These are phyloP conservation scores for Erythrolamprus reginae DNA, from an alignment of 2,113 vertebrate genomes.

Conservation along the genomic window DNA sequence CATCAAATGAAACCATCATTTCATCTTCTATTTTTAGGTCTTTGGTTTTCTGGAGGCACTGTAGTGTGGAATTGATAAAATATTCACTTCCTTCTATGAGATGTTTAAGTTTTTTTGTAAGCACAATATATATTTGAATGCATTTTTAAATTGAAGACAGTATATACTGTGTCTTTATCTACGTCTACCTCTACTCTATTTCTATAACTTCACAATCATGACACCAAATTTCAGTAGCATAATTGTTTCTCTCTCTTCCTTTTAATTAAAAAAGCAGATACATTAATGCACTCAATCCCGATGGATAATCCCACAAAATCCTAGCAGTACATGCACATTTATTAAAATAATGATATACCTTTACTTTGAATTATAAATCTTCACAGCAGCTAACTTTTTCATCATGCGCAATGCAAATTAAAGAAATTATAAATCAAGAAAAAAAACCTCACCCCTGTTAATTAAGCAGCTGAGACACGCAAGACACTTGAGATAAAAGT, in stretches of 20 bases:
- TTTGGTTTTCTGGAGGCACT: neutral
- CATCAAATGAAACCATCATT: neutral
- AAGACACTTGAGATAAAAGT: neutral
- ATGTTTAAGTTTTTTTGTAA: neutral
- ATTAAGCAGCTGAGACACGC: neutral
- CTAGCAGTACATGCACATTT: neutral
- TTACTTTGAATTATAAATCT: neutral
- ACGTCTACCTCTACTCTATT: neutral
- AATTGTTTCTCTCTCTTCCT: neutral
- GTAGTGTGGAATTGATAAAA: neutral
- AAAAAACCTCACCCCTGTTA: neutral
- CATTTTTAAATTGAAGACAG: neutral
- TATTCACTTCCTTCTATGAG: neutral
- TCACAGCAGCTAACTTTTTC: neutral
- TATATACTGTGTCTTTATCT: neutral
- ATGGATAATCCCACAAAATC: neutral
- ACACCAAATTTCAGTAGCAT: neutral
- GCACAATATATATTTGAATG: neutral
- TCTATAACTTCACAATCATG: neutral
- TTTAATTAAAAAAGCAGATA: neutral
- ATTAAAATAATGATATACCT: neutral
- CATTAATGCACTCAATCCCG: neutral
- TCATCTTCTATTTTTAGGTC: neutral
- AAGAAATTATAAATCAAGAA: neutral
- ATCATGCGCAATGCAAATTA: neutral